These are phyloP conservation scores for Cantharis flavilabris DNA, from an alignment of 2,888 invertebrate genomes.

Conservation along the genomic window DNA sequence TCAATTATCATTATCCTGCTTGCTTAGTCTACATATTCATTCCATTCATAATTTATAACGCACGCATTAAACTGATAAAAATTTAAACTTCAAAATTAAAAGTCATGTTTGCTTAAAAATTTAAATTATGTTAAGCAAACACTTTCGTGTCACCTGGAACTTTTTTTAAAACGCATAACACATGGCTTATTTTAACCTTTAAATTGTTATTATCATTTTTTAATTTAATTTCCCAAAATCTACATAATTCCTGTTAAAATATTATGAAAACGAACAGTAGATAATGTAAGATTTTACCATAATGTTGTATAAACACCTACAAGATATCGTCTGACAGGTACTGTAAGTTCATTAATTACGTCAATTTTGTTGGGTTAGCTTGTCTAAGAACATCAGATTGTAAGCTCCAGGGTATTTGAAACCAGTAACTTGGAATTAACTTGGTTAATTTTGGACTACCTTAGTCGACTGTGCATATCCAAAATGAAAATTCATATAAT, in stretches of 20 bases:
- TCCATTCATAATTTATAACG: neutral
- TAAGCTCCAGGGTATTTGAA: constrained; percentile 33
- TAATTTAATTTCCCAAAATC: neutral
- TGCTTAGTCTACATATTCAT: neutral
- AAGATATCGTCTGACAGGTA: constrained; percentile 31
- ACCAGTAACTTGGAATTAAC: constrained; percentile 35
- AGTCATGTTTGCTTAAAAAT: neutral
- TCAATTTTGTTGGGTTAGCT: constrained; percentile 29
- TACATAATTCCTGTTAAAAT: neutral
- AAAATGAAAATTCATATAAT: constrained; percentile 1
- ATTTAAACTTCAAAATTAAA: neutral
- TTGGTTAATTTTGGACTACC: constrained; percentile 34
- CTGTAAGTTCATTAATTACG: constrained; percentile 32
- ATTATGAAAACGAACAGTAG: neutral
- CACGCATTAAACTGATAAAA: neutral
- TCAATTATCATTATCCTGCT: neutral
- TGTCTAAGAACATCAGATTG: constrained; percentile 30
- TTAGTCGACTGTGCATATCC: neutral
- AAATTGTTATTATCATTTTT: neutral
- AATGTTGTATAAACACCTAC: constrained; percentile 2
- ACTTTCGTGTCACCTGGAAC: neutral
- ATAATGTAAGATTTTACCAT: neutral
- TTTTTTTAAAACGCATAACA: no score
- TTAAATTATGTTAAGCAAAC: neutral
- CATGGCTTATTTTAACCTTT: neutral